A percentile compares a stretch with the other conserved stretches of the same genome.
phyloP scores from a whole-genome alignment of 2,797 vertebrate genomes.

The Heterohyrax brucei region DNA sequence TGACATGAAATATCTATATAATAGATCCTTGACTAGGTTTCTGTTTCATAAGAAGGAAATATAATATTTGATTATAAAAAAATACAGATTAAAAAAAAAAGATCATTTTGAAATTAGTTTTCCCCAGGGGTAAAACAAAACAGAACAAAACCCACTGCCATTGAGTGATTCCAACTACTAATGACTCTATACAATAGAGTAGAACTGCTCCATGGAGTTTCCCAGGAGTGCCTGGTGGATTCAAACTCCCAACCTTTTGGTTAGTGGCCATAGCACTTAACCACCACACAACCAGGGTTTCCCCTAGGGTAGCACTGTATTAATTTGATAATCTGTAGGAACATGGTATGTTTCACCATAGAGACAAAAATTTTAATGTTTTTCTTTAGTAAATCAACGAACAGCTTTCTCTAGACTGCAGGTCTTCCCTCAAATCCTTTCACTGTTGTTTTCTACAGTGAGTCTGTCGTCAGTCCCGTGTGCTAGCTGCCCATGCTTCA shows the following conservation, averaged over 20 bases:
- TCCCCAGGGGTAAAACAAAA: background rate
- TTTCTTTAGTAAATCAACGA: background rate
- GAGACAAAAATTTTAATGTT: slow-evolving; percentile 21
- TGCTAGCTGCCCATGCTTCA: background rate
- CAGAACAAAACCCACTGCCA: too few relatives aligned
- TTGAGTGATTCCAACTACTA: too few relatives aligned
- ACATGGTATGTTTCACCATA: slow-evolving; percentile 8
- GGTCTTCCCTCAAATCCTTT: slow-evolving; percentile 21
- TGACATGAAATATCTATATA: slow-evolving; percentile 54
- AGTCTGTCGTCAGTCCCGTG: background rate
- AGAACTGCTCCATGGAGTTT: too few relatives aligned
- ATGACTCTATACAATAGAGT: too few relatives aligned
- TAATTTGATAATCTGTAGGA: background rate
- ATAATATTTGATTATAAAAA: slow-evolving; percentile 40
- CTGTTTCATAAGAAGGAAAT: slow-evolving; percentile 65
- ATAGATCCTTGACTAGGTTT: background rate
- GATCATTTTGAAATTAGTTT: slow-evolving; percentile 43
- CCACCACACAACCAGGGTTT: background rate
- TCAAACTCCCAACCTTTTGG: too few relatives aligned
- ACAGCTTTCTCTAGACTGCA: background rate
- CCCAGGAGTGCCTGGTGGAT: too few relatives aligned
- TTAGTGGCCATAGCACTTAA: too few relatives aligned
- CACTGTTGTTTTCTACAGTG: slow-evolving; percentile 15
- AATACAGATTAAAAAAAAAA: background rate
- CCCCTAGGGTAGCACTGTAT: background rate